Evolutionary conservation across 2,113 vertebrate genomes (phyloP), one percentile per base, ranked within the genome.

Genomic region (Barnardius zonarius): DNA sequence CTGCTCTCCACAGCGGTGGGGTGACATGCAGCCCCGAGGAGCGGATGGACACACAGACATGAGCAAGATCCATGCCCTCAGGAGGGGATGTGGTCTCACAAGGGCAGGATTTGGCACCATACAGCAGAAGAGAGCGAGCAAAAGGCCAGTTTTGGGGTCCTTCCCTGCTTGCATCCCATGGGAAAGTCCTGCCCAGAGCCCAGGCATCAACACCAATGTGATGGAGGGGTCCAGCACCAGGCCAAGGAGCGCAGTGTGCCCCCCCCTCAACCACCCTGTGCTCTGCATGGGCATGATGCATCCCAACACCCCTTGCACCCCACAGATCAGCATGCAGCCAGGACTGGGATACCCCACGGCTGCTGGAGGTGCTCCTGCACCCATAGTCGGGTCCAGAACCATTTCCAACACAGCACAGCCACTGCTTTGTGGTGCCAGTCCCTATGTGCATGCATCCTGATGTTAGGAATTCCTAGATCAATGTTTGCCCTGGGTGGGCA

Each of bases 51-150:
- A 66, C 33, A 86, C 51, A 1, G 84, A 63, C 9, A 33, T 20
- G 1, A 4, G 57, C 28, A 6, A 30, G 15, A 23, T 10, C 35
- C 0, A 1, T 61, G 85, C 17, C 85, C 11, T 0, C 0, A 1
- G 69, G 33, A 54, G n/a, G 46, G 13, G 33, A 20, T 2, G 7
- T 37, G 39, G 51, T 72, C 57, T 62, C 64, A 25, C 4, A 1
- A 33, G 62, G 35, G 3, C 68, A 41, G 52, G 37, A 80, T n/a
- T 9, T 13, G 10, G 55, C 57, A 31, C 62, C 17, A 6, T 3
- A 33, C 37, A 72, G 84, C 46, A 46, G 72, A 11, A 4, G 10
- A 39, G 13, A 48, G n/a, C 0, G 3, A 94, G 23, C 20, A 46
- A 43, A n/a, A 30, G 35, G 67, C 30, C n/a, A 24, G 27, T 83